phyloP scores from a whole-genome alignment of 1,140 invertebrate species.

The Macrocentrus cingulum region DNA sequence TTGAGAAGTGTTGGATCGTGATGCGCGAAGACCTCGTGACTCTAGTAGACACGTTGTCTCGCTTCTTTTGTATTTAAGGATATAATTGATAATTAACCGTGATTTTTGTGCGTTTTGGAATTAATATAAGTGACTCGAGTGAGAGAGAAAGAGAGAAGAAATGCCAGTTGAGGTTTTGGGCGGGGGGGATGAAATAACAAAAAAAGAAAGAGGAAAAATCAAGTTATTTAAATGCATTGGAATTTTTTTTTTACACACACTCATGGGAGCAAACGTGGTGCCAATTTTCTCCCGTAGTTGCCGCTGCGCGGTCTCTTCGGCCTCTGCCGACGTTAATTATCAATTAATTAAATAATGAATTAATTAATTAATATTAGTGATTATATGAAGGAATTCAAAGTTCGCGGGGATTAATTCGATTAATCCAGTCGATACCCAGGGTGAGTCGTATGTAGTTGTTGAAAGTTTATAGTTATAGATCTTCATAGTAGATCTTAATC shows the following conservation, averaged over 20 bases:
- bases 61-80: too few species aligned
- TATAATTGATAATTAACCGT: too few species aligned
- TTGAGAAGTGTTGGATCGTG: too few species aligned
- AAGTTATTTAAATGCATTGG: conserved; percentile 28
- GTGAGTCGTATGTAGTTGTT: conserved; percentile 51
- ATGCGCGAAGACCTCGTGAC: too few species aligned
- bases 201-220: conserved; percentile 1
- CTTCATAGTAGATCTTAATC: conserved; percentile 50
- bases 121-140: too few species aligned
- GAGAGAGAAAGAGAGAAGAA: too few species aligned
- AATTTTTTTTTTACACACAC: conserved; percentile 30
- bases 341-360: conserved; percentile 32
- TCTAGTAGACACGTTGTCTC: too few species aligned
- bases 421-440: conserved; percentile 50
- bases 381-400: conserved; percentile 20
- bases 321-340: conserved; percentile 33
- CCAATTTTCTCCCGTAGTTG: conserved; percentile 53
- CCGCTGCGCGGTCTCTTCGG: conserved; percentile 33
- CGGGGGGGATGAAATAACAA: too few species aligned
- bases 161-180: too few species aligned
- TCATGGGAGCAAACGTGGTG: conserved; percentile 56
- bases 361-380: conserved; percentile 25
- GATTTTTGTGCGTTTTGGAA: too few species aligned
- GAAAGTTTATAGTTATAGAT: conserved; percentile 49
- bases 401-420: conserved; percentile 19